phyloP scores from a whole-genome alignment of 2,888 invertebrate species.

The Biston betularia region DNA sequence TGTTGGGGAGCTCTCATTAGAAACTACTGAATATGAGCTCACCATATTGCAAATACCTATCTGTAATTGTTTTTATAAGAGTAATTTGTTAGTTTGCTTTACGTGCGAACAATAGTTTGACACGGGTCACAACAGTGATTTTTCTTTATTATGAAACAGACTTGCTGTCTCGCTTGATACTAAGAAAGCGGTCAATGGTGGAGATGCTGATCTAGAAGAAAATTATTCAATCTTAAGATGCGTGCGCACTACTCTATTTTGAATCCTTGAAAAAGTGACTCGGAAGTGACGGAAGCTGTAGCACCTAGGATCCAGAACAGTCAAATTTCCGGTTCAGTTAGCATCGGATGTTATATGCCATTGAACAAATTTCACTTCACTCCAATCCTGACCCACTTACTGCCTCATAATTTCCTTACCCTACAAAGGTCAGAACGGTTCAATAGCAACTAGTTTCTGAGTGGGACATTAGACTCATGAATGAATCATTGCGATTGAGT shows the following conservation, averaged over 20 bases:
- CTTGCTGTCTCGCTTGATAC: too few relatives aligned
- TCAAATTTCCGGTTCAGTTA: constrained; percentile 2
- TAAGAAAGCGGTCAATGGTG: too few relatives aligned
- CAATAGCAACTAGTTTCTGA: constrained; percentile 73
- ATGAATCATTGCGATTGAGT: constrained; percentile 79
- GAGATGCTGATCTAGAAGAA: too few relatives aligned
- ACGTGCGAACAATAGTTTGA: too few relatives aligned
- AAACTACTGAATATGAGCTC: constrained; percentile 3
- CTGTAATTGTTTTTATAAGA: not conserved
- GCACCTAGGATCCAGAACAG: not conserved
- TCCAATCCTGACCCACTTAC: constrained; percentile 6
- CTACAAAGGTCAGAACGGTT: constrained; percentile 47
- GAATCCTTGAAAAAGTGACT: too few relatives aligned
- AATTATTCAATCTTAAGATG: too few relatives aligned
- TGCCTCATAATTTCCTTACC: constrained; percentile 47
- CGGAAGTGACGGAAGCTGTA: too few relatives aligned
- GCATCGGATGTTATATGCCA: not conserved
- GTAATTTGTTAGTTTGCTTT: too few relatives aligned
- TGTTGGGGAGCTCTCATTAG: constrained; percentile 28
- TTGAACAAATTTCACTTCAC: constrained; percentile 28
- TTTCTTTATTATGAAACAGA: too few relatives aligned
- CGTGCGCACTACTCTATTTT: too few relatives aligned
- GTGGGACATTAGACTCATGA: constrained; percentile 82
- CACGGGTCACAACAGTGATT: too few relatives aligned
- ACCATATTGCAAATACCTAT: not conserved